These are phyloP conservation scores for Micromesistius poutassou DNA, from an alignment of 2,797 vertebrate genomes.

Conservation along the genomic window DNA sequence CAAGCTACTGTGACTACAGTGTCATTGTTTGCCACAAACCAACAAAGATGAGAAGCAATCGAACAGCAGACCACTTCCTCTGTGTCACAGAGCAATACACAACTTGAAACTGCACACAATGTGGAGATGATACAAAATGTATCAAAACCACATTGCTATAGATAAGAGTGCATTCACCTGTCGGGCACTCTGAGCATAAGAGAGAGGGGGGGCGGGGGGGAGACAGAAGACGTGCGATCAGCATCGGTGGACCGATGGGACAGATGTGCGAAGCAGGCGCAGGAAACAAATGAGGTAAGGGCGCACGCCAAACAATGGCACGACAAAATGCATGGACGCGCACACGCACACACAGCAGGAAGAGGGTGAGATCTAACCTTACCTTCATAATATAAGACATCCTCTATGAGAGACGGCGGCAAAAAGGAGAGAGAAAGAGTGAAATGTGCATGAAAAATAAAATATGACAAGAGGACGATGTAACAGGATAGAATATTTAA, in stretches of 20 bases:
- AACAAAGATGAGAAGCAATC: not conserved
- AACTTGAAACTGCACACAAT: no score
- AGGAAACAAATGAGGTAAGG: not conserved
- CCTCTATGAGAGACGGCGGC: slow-evolving; percentile 93
- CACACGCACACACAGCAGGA: slow-evolving; percentile 35
- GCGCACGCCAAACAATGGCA: not conserved
- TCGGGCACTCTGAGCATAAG: not conserved
- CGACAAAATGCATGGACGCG: slow-evolving; percentile 8
- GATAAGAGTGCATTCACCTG: not conserved
- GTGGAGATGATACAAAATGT: not conserved
- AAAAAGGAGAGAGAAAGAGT: slow-evolving; percentile 78
- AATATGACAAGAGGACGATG: slow-evolving; percentile 57
- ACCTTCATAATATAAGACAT: slow-evolving; percentile 99
- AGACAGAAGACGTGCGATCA: not conserved
- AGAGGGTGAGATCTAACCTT: slow-evolving; percentile 81
- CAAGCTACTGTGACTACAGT: no score
- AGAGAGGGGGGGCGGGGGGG: not conserved
- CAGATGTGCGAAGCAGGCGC: not conserved
- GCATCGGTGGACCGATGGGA: not conserved
- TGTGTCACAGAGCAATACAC: not conserved
- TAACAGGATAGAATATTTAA: slow-evolving; percentile 57
- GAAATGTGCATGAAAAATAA: slow-evolving; percentile 79
- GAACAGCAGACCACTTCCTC: not conserved
- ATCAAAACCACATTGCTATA: not conserved
- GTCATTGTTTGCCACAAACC: not conserved